phyloP scores from a whole-genome alignment of 2,797 vertebrate species.

The Harpagifer antarcticus region DNA sequence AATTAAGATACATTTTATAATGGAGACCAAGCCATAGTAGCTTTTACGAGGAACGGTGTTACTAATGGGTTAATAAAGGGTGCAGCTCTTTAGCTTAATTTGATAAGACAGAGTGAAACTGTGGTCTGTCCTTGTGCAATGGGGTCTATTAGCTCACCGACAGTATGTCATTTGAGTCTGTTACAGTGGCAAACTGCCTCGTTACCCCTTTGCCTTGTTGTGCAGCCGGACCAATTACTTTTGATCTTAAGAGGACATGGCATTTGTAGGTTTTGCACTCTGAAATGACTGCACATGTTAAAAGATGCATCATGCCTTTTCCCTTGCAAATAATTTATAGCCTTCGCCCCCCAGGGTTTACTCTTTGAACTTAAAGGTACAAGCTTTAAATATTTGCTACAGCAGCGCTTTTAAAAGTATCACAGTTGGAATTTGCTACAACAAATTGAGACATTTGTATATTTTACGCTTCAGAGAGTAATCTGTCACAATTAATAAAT shows the following conservation, averaged over 20 bases:
- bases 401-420: conserved; percentile 55
- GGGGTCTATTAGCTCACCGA: conserved; percentile 84
- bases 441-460: conserved; percentile 16
- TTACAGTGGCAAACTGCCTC: conserved; percentile 85
- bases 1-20: background rate
- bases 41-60: conserved; percentile 13
- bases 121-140: conserved; percentile 66
- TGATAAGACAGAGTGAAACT: conserved; percentile 67
- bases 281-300: conserved; percentile 95
- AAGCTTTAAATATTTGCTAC: conserved; percentile 77
- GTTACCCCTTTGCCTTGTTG: conserved; percentile 82
- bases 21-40: background rate
- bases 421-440: conserved; percentile 47
- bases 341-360: conserved; percentile 77
- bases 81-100: conserved; percentile 60
- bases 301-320: conserved; percentile 89
- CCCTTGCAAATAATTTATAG: conserved; percentile 87
- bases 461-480: background rate
- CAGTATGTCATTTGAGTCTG: conserved; percentile 83
- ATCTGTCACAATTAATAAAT: background rate
- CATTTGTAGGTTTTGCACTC: conserved; percentile 92
- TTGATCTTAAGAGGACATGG: conserved; percentile 97
- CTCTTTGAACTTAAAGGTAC: conserved; percentile 85
- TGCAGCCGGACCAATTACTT: conserved; percentile 93
- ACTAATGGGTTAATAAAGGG: conserved; percentile 34